Conservation (phyloP, 2,113 vertebrate genomes). For the Grammomys dolichurus region DNA sequence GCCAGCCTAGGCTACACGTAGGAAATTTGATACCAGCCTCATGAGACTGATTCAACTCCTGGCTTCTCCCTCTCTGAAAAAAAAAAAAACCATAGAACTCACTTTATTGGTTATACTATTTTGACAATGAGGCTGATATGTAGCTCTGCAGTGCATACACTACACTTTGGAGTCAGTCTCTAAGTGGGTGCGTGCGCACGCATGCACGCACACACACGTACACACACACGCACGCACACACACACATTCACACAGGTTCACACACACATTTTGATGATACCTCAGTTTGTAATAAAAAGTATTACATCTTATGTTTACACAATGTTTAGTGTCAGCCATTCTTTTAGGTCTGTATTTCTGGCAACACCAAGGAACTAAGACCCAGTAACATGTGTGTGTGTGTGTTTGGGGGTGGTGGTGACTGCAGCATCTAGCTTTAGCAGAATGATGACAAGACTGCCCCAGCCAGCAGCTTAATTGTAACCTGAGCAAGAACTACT, state of each 20-base stretch:
- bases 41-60: background rate
- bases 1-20: background rate
- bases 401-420: background rate
- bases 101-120: conserved; percentile 1
- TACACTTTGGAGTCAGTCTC: background rate
- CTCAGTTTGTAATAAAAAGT: conserved; percentile 23
- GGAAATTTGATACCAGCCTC: background rate
- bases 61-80: background rate
- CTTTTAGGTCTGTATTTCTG: background rate
- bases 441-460: background rate
- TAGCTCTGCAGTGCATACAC: background rate
- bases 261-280: conserved; percentile 16
- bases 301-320: background rate
- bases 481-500: background rate
- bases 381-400: background rate
- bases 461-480: background rate
- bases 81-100: background rate
- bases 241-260: background rate
- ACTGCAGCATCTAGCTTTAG: background rate
- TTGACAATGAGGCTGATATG: background rate
- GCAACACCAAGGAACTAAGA: background rate
- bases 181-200: background rate
- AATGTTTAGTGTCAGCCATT: background rate
- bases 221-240: background rate
- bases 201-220: background rate